Conservation (phyloP, 2,888 invertebrate species). For the Xestia ashworthii region DNA sequence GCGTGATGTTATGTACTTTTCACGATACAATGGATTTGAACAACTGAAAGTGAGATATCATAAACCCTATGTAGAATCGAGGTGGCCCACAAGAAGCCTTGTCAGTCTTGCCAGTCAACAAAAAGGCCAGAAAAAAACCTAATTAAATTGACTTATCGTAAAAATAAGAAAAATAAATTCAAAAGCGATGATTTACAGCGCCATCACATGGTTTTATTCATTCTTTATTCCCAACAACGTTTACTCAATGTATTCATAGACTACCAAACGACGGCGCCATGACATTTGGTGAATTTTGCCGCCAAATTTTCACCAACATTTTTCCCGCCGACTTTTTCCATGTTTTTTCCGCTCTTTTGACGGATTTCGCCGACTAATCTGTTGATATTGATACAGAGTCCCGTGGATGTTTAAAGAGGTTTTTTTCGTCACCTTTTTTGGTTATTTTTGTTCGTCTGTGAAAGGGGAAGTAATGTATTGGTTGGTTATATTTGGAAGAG, state of each 20-base stretch:
- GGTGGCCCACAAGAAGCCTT: background rate
- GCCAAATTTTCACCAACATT: slow-evolving; percentile 71
- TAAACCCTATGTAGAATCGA: no score
- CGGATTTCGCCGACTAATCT: slow-evolving; percentile 81
- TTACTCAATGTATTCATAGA: slow-evolving; percentile 86
- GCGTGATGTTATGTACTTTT: background rate
- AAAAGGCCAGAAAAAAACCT: background rate
- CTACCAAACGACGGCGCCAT: slow-evolving; percentile 49
- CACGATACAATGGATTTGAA: background rate
- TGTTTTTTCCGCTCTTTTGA: slow-evolving; percentile 81
- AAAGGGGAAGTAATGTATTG: slow-evolving; percentile 43
- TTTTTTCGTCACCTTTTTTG: slow-evolving; percentile 61
- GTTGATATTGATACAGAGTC: slow-evolving; percentile 83
- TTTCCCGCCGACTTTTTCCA: slow-evolving; percentile 66
- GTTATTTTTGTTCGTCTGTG: slow-evolving; percentile 49
- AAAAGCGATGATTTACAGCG: slow-evolving; percentile 82
- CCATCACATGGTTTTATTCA: slow-evolving; percentile 81
- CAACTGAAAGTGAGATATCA: background rate
- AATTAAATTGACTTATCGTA: background rate
- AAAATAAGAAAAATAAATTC: slow-evolving; percentile 77
- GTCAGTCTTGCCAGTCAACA: no score
- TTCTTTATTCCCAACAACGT: slow-evolving; percentile 83
- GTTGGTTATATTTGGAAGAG: slow-evolving; percentile 37
- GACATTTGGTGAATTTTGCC: slow-evolving; percentile 35
- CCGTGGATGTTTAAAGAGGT: slow-evolving; percentile 47